Evolutionary conservation across 2,888 invertebrate species (phyloP), one percentile per base, ranked within the genome.

Genomic region (Drosophila sordidapex): DNA sequence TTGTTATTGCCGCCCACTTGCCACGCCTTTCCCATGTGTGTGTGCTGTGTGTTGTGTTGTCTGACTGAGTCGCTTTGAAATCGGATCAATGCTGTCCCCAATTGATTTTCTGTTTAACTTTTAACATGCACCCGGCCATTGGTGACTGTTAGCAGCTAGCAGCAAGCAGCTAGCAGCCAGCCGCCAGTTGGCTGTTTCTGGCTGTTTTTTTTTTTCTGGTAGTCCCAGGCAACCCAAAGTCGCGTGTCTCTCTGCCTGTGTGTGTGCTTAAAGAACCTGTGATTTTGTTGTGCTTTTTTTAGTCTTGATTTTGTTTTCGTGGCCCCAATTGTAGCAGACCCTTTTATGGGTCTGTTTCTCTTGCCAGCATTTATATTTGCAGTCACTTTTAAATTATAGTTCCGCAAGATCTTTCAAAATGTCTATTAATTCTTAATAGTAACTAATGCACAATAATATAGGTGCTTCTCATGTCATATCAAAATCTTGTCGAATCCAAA

Each of bases 81-180:
- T 76, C 80, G 89, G 87, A 88, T 88, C 87, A 89, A 88, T 88
- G 83, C 73, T 89, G 87, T 84, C 87, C 87, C 83, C 87, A 87
- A 88, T 88, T 89, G 86, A 86, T 84, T 87, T 79, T 88, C 59
- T 80, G 83, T 80, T 85, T 83, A 84, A 84, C 87, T 87, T 80
- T 85, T 74, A 83, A 84, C 87, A 85, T 84, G 84, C 84, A 82
- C 63, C 73, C 76, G 66, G 56, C 70, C 71, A 46, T 25, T 46
- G 65, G 61, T 58, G 74, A 64, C 52, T 27, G 25, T 54, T 38
- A 35, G 46, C 46, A 15, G 8, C 46, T 5, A 36, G 25, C 31
- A n/a, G 38, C 21, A 2, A 56, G 27, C 21, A n/a, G 15, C 46
- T n/a, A 36, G 25, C 27, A 27, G 35, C 4, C 18, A 53, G 25